Conservation (phyloP, 2,797 vertebrate genomes). For the Sebastes nivosus region DNA sequence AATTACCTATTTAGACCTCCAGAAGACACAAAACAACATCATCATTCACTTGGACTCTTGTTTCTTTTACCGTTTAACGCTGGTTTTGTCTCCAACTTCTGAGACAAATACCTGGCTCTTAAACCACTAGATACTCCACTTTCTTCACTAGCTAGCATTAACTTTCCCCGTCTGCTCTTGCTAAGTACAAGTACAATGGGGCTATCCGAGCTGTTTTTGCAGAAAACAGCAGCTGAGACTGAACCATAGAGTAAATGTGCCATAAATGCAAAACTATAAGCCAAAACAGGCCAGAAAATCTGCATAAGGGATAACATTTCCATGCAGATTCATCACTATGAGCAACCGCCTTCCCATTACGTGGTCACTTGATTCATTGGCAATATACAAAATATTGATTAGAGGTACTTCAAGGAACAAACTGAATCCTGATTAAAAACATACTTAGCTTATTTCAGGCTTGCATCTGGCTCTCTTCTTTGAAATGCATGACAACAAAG, state of each 20-base stretch:
- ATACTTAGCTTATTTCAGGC: not conserved
- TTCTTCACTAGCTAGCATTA: not conserved
- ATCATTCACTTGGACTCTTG: not conserved
- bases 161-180: not conserved
- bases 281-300: not conserved
- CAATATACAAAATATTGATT: not conserved
- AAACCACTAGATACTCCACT: not conserved
- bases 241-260: not conserved
- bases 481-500: not conserved
- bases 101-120: not conserved
- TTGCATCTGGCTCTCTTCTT: not conserved
- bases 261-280: not conserved
- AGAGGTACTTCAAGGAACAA: not conserved
- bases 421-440: constrained; percentile 16
- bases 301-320: too few species aligned
- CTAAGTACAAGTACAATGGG: not conserved
- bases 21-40: not conserved
- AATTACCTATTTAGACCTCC: not conserved
- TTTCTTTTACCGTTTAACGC: not conserved
- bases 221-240: not conserved
- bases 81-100: not conserved
- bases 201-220: not conserved
- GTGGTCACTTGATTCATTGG: not conserved
- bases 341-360: not conserved
- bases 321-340: not conserved